These are phyloP conservation scores for Nomada hirtipes DNA, from an alignment of 2,888 invertebrate genomes.

Conservation along the genomic window DNA sequence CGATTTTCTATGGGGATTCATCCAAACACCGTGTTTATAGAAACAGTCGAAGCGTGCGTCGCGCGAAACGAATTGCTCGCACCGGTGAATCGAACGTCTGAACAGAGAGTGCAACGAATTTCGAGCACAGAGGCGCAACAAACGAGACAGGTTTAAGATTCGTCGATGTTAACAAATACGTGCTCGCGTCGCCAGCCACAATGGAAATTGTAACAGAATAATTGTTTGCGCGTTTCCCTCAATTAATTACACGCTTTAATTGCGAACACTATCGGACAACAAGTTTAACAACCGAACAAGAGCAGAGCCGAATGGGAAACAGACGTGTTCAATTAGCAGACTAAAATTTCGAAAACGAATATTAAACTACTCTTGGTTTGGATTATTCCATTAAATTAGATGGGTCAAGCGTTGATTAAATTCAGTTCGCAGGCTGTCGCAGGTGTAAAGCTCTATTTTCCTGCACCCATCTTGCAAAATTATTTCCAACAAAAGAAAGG, in stretches of 20 bases:
- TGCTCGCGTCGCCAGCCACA: background rate
- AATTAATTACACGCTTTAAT: background rate
- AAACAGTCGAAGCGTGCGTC: conserved; percentile 20
- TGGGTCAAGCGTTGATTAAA: conserved; percentile 22
- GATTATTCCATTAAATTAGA: conserved; percentile 7
- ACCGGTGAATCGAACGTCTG: background rate
- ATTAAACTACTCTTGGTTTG: background rate
- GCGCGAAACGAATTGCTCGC: conserved; percentile 27
- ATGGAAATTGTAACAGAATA: background rate
- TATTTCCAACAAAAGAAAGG: background rate
- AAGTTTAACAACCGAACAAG: too few relatives aligned
- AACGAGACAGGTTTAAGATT: too few relatives aligned
- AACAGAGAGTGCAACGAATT: background rate
- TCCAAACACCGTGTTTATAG: conserved; percentile 14
- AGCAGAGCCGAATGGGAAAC: too few relatives aligned
- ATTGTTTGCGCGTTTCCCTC: background rate
- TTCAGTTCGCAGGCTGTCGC: background rate
- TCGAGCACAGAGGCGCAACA: too few relatives aligned
- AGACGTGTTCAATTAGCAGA: background rate
- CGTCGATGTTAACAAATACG: background rate
- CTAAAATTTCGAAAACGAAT: background rate
- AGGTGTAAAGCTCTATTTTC: conserved; percentile 1
- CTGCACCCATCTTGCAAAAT: background rate
- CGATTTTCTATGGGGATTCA: conserved; percentile 26
- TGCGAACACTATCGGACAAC: background rate